Percentiles rank a stretch among this genome's conserved stretches.
Conservation (phyloP, 2,113 vertebrate genomes). For the Siniperca knerii region DNA sequence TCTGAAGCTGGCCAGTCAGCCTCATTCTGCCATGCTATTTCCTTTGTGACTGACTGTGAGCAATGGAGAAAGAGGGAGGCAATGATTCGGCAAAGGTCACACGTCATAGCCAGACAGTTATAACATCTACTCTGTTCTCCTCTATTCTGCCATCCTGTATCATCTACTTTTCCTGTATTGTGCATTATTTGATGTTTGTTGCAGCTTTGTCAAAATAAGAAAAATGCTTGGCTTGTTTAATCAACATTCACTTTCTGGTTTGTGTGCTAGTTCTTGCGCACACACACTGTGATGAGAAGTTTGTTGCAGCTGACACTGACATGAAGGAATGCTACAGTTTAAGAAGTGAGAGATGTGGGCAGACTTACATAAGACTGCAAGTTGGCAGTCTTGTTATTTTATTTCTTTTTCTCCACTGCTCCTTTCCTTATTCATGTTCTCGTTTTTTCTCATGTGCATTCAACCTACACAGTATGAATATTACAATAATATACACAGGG, state of each 20-base stretch:
- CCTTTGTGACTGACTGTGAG: slow-evolving; percentile 37
- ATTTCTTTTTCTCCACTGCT: slow-evolving; percentile 19
- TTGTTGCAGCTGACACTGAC: slow-evolving; percentile 32
- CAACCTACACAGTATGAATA: slow-evolving; percentile 47
- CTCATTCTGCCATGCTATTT: slow-evolving; percentile 64
- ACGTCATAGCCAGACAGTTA: slow-evolving; percentile 9
- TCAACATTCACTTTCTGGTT: not conserved
- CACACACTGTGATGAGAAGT: not conserved
- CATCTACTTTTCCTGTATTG: not conserved
- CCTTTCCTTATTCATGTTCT: slow-evolving; percentile 15
- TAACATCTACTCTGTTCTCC: slow-evolving; percentile 1
- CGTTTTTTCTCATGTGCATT: slow-evolving; percentile 1
- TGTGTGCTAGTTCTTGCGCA: not conserved
- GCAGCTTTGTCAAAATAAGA: not conserved
- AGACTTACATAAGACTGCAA: slow-evolving; percentile 63
- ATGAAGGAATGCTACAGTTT: slow-evolving; percentile 39
- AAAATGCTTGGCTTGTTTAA: not conserved
- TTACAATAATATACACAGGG: slow-evolving; percentile 57
- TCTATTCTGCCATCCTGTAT: not conserved
- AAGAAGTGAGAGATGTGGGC: slow-evolving; percentile 48
- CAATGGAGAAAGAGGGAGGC: slow-evolving; percentile 43
- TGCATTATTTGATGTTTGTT: not conserved
- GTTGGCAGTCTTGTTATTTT: slow-evolving; percentile 40
- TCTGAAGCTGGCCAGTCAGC: slow-evolving; percentile 43
- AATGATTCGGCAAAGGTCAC: slow-evolving; percentile 51